Percentiles rank a stretch among this genome's conserved stretches.
phyloP scores from a whole-genome alignment of 1,140 invertebrate species.

The Sipha flava region DNA sequence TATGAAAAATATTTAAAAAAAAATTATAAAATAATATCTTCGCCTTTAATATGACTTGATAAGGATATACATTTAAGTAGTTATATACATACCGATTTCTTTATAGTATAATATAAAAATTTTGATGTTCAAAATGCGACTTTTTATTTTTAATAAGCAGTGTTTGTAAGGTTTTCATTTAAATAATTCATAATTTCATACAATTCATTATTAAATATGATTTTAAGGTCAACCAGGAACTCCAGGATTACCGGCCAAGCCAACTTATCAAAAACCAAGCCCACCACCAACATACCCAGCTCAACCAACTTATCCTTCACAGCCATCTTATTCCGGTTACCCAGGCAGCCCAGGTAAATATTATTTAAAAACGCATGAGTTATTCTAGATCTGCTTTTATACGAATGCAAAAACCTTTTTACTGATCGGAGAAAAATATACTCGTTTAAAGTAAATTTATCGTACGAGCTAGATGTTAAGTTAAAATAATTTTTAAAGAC shows the following conservation, averaged over 20 bases:
- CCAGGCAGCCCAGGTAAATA: constrained; percentile 31
- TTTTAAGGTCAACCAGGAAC: constrained; percentile 33
- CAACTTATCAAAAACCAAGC: neutral
- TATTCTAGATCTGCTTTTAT: too few species aligned
- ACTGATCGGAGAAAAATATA: too few species aligned
- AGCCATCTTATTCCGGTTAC: constrained; percentile 35
- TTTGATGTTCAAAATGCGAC: too few species aligned
- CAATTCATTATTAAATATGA: neutral
- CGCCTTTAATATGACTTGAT: too few species aligned
- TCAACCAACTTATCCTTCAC: constrained; percentile 32
- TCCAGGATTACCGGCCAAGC: constrained; percentile 15
- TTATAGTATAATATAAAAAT: too few species aligned
- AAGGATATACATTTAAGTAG: too few species aligned
- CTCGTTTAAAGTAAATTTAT: neutral
- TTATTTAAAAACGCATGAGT: neutral
- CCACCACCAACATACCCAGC: neutral
- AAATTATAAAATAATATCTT: too few species aligned
- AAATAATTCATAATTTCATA: too few species aligned
- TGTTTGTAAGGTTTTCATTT: too few species aligned
- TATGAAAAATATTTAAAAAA: too few species aligned
- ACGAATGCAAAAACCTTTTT: neutral
- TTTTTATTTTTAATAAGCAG: too few species aligned
- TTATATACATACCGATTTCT: too few species aligned
- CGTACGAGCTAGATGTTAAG: neutral
- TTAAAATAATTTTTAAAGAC: neutral